phyloP scores from a whole-genome alignment of 2,113 vertebrate species.

The Phyllopteryx taeniolatus region DNA sequence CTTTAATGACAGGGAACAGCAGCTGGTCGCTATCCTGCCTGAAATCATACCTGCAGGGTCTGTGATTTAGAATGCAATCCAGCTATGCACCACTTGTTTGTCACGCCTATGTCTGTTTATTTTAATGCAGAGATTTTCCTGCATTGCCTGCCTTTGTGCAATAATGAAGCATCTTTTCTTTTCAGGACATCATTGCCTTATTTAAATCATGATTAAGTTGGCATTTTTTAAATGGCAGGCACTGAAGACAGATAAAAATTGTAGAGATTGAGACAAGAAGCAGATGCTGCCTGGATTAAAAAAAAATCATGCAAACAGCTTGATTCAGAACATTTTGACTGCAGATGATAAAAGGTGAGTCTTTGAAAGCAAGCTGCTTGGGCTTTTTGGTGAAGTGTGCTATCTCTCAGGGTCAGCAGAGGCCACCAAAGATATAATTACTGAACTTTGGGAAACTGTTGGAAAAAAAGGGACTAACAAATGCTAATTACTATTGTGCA shows the following conservation, averaged over 20 bases:
- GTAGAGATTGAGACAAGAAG: constrained; percentile 5
- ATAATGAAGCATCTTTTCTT: constrained; percentile 11
- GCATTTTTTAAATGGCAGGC: background rate
- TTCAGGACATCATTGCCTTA: constrained; percentile 1
- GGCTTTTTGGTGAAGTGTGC: background rate
- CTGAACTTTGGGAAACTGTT: constrained; percentile 8
- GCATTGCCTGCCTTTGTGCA: background rate
- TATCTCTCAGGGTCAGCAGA: background rate
- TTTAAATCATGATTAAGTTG: constrained; percentile 5
- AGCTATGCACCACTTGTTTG: constrained; percentile 1
- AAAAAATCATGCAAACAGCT: constrained; percentile 1
- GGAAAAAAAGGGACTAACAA: constrained; percentile 4
- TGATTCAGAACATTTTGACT: constrained; percentile 12
- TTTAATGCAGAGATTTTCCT: background rate
- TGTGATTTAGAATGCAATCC: background rate
- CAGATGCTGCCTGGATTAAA: constrained; percentile 26
- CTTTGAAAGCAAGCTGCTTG: constrained; percentile 1
- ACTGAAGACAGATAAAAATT: background rate
- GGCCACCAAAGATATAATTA: constrained; percentile 11
- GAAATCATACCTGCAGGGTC: constrained; percentile 1
- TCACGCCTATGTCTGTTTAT: background rate
- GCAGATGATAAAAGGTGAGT: constrained; percentile 23
- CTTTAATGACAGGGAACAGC: background rate
- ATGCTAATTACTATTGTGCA: background rate
- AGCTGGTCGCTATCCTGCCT: constrained; percentile 2